Base-by-base conservation (phyloP, 2,797 vertebrate genomes). In the Melanotaenia trifasciata region DNA sequence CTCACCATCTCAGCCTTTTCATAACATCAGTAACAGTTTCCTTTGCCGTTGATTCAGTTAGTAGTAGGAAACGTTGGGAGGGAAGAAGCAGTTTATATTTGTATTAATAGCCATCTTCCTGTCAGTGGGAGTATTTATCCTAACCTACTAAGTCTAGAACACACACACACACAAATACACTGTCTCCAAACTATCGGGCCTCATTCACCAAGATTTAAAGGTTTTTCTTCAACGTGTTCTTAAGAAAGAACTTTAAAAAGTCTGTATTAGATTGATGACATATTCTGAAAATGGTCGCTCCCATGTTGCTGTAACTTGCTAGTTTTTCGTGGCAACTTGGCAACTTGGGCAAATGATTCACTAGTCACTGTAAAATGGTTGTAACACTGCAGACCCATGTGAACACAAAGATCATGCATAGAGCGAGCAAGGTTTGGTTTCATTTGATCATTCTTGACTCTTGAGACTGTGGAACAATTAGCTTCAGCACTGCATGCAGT, bases 1-100 rank as follows among this genome's bases (percentile, higher is more conserved):
- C 73, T 86, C 84, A 72, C 79, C 90, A 92, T 92, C 81, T 83
- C 89, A 70, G 64, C 79, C 77, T 85, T 62, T 33, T 86, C 91
- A 92, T 93, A 64, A 86, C 90, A 89, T 88, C 81, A 67, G 22
- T 58, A 83, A 70, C 47, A 69, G 66, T 50, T 82, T 72, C 9
- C 70, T 81, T 30, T 68, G 45, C 58, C 22, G 51, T 58, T 50
- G 54, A 69, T 58, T 38, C 43, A 43, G 58, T 40, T 60, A 28
- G 50, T 51, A 24, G 33, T 24, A 47, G 26, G 28, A 62, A 54
- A 24, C 45, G 12, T 58, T 26, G 13, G 33, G 20, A 68, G 22
- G 13, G 33, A 67, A 67, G 24, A 36, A 61, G 13, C 24, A 28
- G 36, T 67, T 58, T 32, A 36, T 43, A 35, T 22, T 22, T 50